Conservation (phyloP, 2,888 invertebrate species). For the Venusia cambrica region DNA sequence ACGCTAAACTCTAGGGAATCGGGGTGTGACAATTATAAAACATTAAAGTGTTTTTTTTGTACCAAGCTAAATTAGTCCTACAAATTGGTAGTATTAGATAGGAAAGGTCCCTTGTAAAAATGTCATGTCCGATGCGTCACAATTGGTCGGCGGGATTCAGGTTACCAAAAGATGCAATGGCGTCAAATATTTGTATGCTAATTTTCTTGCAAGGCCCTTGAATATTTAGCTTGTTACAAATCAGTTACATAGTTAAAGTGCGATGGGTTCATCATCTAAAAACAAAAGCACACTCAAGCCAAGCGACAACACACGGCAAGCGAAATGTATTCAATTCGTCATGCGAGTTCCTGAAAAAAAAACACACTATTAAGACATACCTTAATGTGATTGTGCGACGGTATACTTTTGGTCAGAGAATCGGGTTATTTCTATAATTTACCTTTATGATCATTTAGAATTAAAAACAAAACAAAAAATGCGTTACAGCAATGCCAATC, state of each 20-base stretch:
- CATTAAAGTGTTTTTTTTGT: constrained; percentile 35
- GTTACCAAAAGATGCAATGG: too few relatives aligned
- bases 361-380: too few relatives aligned
- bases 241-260: constrained; percentile 25
- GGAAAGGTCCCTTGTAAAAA: constrained; percentile 3
- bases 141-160: too few relatives aligned
- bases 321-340: too few relatives aligned
- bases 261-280: constrained; percentile 22
- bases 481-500: too few relatives aligned
- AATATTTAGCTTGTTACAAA: constrained; percentile 18
- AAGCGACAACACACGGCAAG: constrained; percentile 34
- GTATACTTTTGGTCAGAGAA: too few relatives aligned
- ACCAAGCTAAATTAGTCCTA: constrained; percentile 32
- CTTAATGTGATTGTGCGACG: too few relatives aligned
- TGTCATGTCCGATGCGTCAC: background rate
- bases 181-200: too few relatives aligned
- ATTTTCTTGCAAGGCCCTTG: too few relatives aligned
- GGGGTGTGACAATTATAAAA: constrained; percentile 32
- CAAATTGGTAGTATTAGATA: constrained; percentile 7
- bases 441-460: too few relatives aligned
- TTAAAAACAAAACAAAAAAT: too few relatives aligned
- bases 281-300: constrained; percentile 36
- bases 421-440: too few relatives aligned
- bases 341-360: constrained; percentile 10
- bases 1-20: constrained; percentile 58